A percentile compares a stretch with the other conserved stretches of the same genome.
phyloP scores from a whole-genome alignment of 2,797 vertebrate species.

The Thunnus albacares region DNA sequence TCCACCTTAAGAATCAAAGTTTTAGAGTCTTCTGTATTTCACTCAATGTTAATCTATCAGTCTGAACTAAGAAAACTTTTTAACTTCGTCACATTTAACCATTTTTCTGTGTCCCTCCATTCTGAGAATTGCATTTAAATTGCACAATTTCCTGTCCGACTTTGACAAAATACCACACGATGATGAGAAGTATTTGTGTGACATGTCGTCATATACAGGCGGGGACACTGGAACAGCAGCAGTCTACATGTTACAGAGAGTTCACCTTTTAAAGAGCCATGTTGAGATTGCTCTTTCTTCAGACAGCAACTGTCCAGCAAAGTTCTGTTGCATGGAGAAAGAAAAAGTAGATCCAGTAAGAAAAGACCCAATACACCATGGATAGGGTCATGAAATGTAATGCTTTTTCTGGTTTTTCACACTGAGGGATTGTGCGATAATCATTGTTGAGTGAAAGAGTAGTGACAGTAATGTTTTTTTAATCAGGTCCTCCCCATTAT shows the following conservation, averaged over 20 bases:
- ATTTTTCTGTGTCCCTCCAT: constrained; percentile 22
- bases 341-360: neutral
- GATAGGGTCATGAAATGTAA: no score
- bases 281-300: constrained; percentile 1
- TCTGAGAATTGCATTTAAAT: constrained; percentile 56
- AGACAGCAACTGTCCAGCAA: constrained; percentile 6
- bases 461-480: constrained; percentile 11
- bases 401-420: no score
- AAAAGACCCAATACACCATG: no score
- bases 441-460: no score
- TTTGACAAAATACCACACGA: constrained; percentile 56
- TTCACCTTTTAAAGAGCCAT: constrained; percentile 31
- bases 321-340: neutral
- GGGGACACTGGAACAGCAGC: constrained; percentile 40
- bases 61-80: constrained; percentile 5
- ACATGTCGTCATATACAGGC: constrained; percentile 58
- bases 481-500: neutral
- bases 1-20: neutral
- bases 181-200: constrained; percentile 70
- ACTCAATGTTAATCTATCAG: neutral
- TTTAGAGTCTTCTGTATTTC: neutral
- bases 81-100: constrained; percentile 11
- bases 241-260: constrained; percentile 10
- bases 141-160: constrained; percentile 32
- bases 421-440: no score